Evolutionary conservation across 2,888 invertebrate species (phyloP).

Genomic region (Brassicogethes aeneus): DNA sequence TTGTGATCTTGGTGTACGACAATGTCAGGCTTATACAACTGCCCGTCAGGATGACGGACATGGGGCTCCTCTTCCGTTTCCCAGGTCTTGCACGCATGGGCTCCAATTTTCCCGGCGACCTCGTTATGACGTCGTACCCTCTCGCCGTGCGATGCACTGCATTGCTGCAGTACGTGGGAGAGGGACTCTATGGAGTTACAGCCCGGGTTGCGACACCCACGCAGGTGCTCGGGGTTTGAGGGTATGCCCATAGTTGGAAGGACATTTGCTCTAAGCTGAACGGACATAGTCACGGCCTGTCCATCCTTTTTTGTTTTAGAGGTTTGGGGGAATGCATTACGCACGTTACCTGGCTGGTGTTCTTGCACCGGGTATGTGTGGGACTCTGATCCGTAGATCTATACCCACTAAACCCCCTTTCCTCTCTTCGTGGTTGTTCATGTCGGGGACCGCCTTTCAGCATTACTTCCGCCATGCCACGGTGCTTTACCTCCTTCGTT

Average conservation of each 20-base stretch:
- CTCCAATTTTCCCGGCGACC: conserved; percentile 12
- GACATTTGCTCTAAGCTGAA: conserved; percentile 10
- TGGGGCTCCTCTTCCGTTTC: conserved; percentile 18
- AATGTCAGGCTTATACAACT: conserved; percentile 18
- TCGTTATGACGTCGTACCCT: conserved; percentile 16
- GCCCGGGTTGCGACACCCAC: no score
- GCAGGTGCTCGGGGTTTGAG: conserved; percentile 5
- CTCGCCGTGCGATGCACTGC: no score
- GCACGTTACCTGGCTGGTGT: no score
- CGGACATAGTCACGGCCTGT: conserved; percentile 3
- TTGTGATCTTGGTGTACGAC: conserved; percentile 1
- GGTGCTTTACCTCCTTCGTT: no score
- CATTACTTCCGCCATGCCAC: no score
- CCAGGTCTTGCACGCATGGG: conserved; percentile 6
- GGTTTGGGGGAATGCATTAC: no score
- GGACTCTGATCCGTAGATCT: no score
- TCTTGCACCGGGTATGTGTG: no score
- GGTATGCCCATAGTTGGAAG: conserved; percentile 7
- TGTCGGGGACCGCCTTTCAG: no score
- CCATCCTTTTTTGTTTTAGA: no score
- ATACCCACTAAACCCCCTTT: no score
- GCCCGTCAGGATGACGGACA: conserved; percentile 15
- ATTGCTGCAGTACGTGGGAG: conserved; percentile 11
- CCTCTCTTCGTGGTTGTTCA: no score
- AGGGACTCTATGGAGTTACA: background rate